Evolutionary conservation across 1,140 invertebrate genomes (phyloP), one percentile per base, ranked within the genome.

Genomic region (Lepidostoma basale): DNA sequence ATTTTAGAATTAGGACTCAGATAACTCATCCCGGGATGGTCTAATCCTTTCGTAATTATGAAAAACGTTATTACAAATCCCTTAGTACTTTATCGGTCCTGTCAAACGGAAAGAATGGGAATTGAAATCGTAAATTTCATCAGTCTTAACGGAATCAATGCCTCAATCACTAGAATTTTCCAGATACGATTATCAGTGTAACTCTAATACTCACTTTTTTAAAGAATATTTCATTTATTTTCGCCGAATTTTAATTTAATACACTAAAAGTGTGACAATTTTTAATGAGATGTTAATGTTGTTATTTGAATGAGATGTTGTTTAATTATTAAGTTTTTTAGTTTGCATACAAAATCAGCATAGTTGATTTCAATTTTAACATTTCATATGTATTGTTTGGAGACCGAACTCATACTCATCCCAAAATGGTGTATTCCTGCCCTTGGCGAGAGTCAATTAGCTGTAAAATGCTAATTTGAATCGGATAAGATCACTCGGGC

Each of bases 401-500:
- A n/a, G n/a, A n/a, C n/a, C n/a, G n/a, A n/a, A n/a, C n/a, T n/a
- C n/a, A n/a, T n/a, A n/a, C n/a, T 22, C 0, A 49, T 49, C n/a
- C n/a, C 18, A 25, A 49, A 23, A 49, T 23, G 45, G 16, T 20
- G 23, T 23, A 33, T 68, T 62, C 44, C 44, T n/a, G n/a, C 52
- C 30, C 59, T 16, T 26, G 67, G 56, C 26, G 44, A 33, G 10
- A 58, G 67, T 70, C 69, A 70, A 70, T 70, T 70, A 70, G 62
- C 56, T 36, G 63, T 62, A 70, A 70, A 70, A 70, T 70, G 69
- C 39, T 70, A 70, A 70, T 70, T 65, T 52, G 59, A 28, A 18
- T 12, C 54, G 42, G 68, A 70, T 70, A 70, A 59, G 54, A 70
- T 70, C 69, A 25, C 20, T 8, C 49, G 49, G 36, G 39, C 20